These are phyloP conservation scores for Watsonalla binaria DNA, from an alignment of 2,888 invertebrate genomes.

Conservation along the genomic window DNA sequence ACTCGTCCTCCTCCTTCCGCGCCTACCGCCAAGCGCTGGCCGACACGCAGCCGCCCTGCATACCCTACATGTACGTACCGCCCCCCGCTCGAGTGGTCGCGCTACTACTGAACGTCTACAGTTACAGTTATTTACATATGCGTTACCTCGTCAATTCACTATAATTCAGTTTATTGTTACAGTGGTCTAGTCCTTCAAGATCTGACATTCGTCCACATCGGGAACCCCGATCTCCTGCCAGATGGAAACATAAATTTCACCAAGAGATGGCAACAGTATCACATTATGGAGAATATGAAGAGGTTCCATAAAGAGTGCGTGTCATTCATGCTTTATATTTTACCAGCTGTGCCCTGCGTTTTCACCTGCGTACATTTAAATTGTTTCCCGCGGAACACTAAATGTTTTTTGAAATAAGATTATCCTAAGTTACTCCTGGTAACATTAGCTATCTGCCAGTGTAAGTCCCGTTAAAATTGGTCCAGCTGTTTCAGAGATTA, in stretches of 20 bases:
- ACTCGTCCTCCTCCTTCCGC: slow-evolving; percentile 98
- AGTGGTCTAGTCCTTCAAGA: slow-evolving; percentile 99
- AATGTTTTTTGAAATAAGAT: too few relatives aligned
- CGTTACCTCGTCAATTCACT: too few relatives aligned
- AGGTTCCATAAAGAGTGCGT: slow-evolving; percentile 97
- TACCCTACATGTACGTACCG: slow-evolving; percentile 96
- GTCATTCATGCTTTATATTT: slow-evolving; percentile 4
- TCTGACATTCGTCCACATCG: slow-evolving; percentile 98
- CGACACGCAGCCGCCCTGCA: slow-evolving; percentile 97
- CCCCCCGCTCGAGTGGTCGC: too few relatives aligned
- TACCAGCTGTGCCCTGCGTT: neutral
- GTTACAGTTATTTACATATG: too few relatives aligned
- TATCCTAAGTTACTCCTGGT: too few relatives aligned
- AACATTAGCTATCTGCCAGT: too few relatives aligned
- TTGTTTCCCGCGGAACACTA: too few relatives aligned
- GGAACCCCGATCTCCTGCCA: slow-evolving; percentile 93
- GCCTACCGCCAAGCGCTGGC: slow-evolving; percentile 97
- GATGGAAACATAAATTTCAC: slow-evolving; percentile 96
- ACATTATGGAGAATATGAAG: slow-evolving; percentile 98
- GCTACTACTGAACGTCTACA: too few relatives aligned
- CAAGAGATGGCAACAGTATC: slow-evolving; percentile 99
- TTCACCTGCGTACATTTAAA: too few relatives aligned
- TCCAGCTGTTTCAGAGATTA: too few relatives aligned
- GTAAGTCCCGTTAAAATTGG: too few relatives aligned
- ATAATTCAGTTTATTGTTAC: slow-evolving; percentile 20